Conservation (phyloP, 2,797 vertebrate genomes). For the Sphenodon punctatus region DNA sequence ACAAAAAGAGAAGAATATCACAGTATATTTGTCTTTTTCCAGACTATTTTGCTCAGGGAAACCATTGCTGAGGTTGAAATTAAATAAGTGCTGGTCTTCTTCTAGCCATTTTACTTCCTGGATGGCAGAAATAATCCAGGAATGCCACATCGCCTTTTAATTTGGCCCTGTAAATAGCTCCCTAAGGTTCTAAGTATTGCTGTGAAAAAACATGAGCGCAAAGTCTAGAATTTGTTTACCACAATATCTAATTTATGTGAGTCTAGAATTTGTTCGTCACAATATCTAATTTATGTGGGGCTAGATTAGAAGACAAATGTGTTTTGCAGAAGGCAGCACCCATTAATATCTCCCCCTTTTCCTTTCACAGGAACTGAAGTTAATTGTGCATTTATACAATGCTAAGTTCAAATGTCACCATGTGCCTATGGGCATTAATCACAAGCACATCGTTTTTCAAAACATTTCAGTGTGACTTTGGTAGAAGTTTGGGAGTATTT, state of each 20-base stretch:
- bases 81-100: background rate
- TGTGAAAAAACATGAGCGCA: background rate
- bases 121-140: background rate
- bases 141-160: background rate
- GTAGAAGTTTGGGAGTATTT: background rate
- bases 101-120: background rate
- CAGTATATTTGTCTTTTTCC: background rate
- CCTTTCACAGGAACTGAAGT: background rate
- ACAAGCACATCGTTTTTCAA: background rate
- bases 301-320: conserved; percentile 4
- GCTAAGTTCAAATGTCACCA: background rate
- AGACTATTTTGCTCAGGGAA: background rate
- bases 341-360: background rate
- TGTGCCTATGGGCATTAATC: conserved; percentile 2
- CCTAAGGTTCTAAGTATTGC: background rate
- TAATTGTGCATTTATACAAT: background rate
- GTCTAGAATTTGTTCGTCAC: too few relatives aligned
- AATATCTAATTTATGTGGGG: background rate
- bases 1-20: too few relatives aligned
- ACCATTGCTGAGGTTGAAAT: background rate
- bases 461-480: background rate
- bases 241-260: too few relatives aligned
- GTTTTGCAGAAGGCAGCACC: background rate
- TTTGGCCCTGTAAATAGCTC: background rate
- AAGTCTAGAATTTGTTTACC: too few relatives aligned